Conservation (phyloP, 2,797 vertebrate genomes). For the Synaphobranchus kaupii region DNA sequence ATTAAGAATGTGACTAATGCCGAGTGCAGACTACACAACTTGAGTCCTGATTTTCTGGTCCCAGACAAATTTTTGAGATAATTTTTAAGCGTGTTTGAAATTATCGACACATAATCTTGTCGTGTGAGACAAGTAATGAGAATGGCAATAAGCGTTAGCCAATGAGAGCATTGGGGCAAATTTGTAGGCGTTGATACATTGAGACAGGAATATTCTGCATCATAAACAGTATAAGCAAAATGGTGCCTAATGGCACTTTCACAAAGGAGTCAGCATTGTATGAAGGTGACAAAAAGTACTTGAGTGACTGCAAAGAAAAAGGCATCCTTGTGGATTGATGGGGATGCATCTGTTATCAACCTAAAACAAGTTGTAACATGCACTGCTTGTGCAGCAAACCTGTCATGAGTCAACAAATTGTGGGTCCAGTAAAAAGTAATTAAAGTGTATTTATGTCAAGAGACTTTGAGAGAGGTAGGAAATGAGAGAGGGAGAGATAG, state of each 20-base stretch:
- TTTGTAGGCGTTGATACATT: conserved; percentile 55
- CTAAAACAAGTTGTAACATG: conserved; percentile 69
- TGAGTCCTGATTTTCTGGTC: no score
- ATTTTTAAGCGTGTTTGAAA: no score
- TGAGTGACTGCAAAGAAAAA: conserved; percentile 65
- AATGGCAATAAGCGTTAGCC: no score
- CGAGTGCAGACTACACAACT: conserved; percentile 25
- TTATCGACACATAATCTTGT: no score
- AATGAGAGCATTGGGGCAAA: not conserved
- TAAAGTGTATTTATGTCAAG: conserved; percentile 88
- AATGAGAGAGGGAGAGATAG: conserved; percentile 54
- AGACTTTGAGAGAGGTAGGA: conserved; percentile 70
- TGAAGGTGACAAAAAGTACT: conserved; percentile 48
- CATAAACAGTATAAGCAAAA: conserved; percentile 24
- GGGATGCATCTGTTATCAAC: conserved; percentile 70
- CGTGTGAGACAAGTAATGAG: no score
- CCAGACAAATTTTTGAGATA: no score
- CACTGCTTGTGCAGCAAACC: conserved; percentile 60
- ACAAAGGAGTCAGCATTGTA: not conserved
- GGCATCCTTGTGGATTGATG: conserved; percentile 56
- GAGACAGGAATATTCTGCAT: conserved; percentile 35
- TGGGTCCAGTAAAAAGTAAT: conserved; percentile 75
- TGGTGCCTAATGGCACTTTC: not conserved
- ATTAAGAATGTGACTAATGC: no score
- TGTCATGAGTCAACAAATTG: conserved; percentile 61